Evolutionary conservation across 2,888 invertebrate species (phyloP), one percentile per base, ranked within the genome.

Genomic region (Xanthia icteritia): DNA sequence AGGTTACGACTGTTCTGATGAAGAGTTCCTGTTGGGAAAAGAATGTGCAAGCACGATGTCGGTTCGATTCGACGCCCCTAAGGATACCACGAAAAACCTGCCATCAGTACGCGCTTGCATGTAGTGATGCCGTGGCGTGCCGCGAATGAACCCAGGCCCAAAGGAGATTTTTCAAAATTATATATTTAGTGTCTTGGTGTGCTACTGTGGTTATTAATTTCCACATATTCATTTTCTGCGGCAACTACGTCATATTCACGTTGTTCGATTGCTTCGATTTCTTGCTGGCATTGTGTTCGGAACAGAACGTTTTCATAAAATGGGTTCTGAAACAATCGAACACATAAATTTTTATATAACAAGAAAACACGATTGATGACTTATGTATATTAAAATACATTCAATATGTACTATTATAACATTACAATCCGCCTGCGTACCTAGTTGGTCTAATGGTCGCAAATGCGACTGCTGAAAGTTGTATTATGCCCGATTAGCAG

Each of bases 271-370:
- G 39, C 48, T 23, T 71, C 20, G 20, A 72, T 71, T 48, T 51
- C 5, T 6, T 51, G 20, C 27, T 72, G 72, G 27, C 72, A 39
- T 48, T 39, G 48, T 20, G 9, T 15, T 39, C 72, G 48, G 20
- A 72, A 72, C 15, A 27, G 36, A n/a, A 72, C 15, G 72, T 72
- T 72, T 51, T 51, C 72, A 72, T 72, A 72, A 72, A 39, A 72
- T 27, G 36, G 72, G 27, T 72, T 27, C 72, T 72, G 72, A 15
- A 72, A 72, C 39, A 17, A 36, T 51, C 5, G 6, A 48, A 51
- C 3, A 20, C 4, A 27, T 69, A n/a, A 1, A 42, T 8, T 51
- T 48, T 27, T 48, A 8, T 31, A 13, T 23, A 8, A 13, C 23
- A 36, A 36, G 63, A 23, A 36, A 64, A 64, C 63, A 23, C 36